Percentiles rank a stretch among this genome's conserved stretches.
These are phyloP conservation scores for Globia sparganii DNA, from an alignment of 2,888 invertebrate species.

Conservation along the genomic window DNA sequence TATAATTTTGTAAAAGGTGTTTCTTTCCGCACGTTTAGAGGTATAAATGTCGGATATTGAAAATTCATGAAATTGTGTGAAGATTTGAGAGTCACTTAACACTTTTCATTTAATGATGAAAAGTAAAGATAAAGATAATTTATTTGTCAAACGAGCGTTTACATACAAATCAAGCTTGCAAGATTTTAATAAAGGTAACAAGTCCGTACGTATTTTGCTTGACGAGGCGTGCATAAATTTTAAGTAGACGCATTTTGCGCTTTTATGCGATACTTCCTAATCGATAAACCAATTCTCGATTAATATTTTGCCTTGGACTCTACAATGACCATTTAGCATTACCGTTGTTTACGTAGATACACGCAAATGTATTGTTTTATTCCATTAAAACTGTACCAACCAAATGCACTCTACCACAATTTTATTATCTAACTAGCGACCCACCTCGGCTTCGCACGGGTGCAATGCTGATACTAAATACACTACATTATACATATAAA, in stretches of 20 bases:
- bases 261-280: not conserved
- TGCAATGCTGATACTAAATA: too few relatives aligned
- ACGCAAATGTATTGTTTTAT: not conserved
- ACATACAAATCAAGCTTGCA: too few relatives aligned
- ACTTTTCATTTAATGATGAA: not conserved
- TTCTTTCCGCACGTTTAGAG: not conserved
- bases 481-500: too few relatives aligned
- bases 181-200: too few relatives aligned
- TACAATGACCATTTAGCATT: not conserved
- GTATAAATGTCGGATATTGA: not conserved
- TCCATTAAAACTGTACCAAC: not conserved
- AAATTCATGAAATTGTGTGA: not conserved
- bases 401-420: not conserved
- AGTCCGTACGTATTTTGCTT: too few relatives aligned
- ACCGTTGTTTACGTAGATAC: not conserved
- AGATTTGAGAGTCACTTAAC: not conserved
- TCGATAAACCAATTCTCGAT: not conserved
- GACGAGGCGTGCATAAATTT: too few relatives aligned
- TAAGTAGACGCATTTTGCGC: too few relatives aligned
- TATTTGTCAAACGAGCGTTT: too few relatives aligned
- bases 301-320: too few relatives aligned
- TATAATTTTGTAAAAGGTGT: not conserved
- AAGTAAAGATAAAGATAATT: not conserved
- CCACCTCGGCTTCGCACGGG: too few relatives aligned
- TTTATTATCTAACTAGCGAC: too few relatives aligned